Conservation (phyloP, 2,888 invertebrate species). For the Caenorhabditis sinica region DNA sequence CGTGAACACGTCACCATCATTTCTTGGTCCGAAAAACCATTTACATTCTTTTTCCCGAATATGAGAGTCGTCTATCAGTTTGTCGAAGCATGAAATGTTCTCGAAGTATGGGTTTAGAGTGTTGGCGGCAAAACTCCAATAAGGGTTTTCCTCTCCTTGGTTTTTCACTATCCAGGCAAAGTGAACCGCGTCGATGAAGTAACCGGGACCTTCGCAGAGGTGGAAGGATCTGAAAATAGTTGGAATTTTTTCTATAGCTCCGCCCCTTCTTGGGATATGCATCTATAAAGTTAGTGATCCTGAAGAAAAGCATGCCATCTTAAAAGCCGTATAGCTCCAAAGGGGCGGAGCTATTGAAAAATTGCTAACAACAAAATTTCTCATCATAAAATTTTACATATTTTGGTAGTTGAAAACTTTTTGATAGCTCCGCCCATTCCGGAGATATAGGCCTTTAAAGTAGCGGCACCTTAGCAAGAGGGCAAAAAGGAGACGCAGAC, state of each 20-base stretch:
- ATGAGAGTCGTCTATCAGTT: conserved; percentile 66
- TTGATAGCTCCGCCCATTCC: neutral
- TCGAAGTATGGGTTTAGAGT: conserved; percentile 69
- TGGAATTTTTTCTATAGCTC: too few species aligned
- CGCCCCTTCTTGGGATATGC: too few species aligned
- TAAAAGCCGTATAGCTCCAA: too few species aligned
- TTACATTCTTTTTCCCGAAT: conserved; percentile 31
- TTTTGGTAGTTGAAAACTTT: neutral
- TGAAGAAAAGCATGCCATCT: too few species aligned
- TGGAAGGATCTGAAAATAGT: conserved; percentile 61
- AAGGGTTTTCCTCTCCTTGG: neutral
- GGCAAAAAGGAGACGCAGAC: too few species aligned
- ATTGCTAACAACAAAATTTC: too few species aligned
- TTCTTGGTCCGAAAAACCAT: conserved; percentile 62
- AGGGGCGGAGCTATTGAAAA: too few species aligned
- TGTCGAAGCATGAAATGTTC: conserved; percentile 28
- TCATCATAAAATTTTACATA: neutral
- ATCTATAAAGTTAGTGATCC: too few species aligned
- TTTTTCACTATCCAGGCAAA: conserved; percentile 28
- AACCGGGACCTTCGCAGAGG: conserved; percentile 71
- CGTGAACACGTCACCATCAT: conserved; percentile 65
- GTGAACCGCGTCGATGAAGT: conserved; percentile 60
- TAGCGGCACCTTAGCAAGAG: too few species aligned
- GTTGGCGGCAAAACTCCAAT: conserved; percentile 69
- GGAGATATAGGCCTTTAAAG: too few species aligned